Conservation (phyloP, 2,113 vertebrate species). For the Pachycephala philippinensis region DNA sequence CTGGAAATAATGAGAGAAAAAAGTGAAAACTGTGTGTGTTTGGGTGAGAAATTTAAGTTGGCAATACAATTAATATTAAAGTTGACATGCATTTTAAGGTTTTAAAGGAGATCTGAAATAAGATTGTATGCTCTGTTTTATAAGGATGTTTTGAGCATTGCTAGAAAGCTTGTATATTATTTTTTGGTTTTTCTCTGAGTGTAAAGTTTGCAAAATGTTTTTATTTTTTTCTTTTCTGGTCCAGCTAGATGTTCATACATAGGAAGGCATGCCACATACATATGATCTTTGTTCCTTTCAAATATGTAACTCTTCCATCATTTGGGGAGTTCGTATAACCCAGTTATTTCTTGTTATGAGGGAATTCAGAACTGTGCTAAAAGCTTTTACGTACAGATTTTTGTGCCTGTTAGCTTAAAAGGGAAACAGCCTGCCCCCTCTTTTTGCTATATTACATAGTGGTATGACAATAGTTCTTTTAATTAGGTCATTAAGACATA, state of each 20-base stretch:
- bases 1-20: not conserved
- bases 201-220: not conserved
- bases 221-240: not conserved
- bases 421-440: not conserved
- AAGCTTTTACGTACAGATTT: not conserved
- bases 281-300: not conserved
- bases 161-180: not conserved
- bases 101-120: not conserved
- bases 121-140: not conserved
- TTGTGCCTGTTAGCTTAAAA: not conserved
- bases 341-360: not conserved
- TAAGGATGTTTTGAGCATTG: not conserved
- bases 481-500: not conserved
- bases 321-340: not conserved
- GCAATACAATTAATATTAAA: not conserved
- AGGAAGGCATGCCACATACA: not conserved
- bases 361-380: not conserved
- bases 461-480: not conserved
- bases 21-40: not conserved
- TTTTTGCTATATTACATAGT: not conserved
- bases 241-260: not conserved
- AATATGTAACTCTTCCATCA: not conserved
- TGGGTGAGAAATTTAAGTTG: not conserved
- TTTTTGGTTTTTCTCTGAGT: not conserved
- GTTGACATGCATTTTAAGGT: not conserved